Percentiles rank a stretch among this genome's conserved stretches.
Evolutionary conservation across 2,797 vertebrate genomes (phyloP).

Genomic region (Trematomus bernacchii): DNA sequence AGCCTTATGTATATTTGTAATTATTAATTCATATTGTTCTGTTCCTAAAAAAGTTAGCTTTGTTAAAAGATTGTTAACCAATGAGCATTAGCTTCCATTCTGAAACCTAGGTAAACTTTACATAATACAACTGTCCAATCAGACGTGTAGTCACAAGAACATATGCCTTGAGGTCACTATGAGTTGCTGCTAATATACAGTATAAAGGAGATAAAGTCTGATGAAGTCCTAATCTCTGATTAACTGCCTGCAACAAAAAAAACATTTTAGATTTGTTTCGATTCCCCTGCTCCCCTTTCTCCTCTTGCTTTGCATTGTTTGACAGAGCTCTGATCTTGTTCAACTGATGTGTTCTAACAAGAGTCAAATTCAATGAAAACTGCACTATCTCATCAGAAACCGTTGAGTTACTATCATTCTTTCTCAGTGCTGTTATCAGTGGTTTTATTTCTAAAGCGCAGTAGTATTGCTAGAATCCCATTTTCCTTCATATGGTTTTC

Average conservation of each 20-base stretch:
- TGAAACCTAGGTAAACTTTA: conserved; percentile 11
- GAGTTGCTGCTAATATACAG: conserved; percentile 45
- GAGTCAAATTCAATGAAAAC: conserved; percentile 78
- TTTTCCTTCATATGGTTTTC: conserved; percentile 78
- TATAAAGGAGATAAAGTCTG: conserved; percentile 40
- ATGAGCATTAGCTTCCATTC: conserved; percentile 28
- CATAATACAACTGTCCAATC: conserved; percentile 49
- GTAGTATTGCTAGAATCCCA: conserved; percentile 74
- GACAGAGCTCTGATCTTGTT: conserved; percentile 83
- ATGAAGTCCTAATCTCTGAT: conserved; percentile 44
- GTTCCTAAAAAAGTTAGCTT: conserved; percentile 36
- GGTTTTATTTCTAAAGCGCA: conserved; percentile 69
- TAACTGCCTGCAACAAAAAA: conserved; percentile 45
- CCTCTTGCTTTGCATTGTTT: conserved; percentile 54
- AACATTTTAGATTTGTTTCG: conserved; percentile 7
- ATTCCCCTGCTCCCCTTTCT: conserved; percentile 15
- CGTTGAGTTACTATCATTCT: conserved; percentile 63
- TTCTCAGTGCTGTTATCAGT: conserved; percentile 55
- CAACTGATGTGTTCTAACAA: conserved; percentile 76
- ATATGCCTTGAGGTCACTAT: conserved; percentile 51
- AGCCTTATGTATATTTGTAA: conserved; percentile 78
- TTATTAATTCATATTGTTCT: conserved; percentile 53
- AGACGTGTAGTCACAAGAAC: conserved; percentile 45
- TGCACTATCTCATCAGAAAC: conserved; percentile 81
- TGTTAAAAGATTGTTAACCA: conserved; percentile 32